Conservation (phyloP, 2,113 vertebrate species). For the rat (Rattus norvegicus) region DNA sequence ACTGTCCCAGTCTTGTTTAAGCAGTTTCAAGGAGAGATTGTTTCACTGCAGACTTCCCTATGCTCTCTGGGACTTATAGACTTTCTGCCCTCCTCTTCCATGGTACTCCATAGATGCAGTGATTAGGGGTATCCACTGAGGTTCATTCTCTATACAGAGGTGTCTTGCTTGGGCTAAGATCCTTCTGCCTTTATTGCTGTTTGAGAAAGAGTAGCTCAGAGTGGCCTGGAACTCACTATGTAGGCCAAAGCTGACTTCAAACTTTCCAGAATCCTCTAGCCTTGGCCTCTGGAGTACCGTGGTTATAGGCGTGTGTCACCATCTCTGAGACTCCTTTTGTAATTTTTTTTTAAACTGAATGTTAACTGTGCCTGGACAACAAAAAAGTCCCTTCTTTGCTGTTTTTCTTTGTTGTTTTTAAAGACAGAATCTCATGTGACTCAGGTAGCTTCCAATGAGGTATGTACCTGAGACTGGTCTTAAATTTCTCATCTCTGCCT, state of each 20-base stretch:
- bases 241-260: not conserved
- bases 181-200: not conserved
- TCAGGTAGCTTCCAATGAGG: not conserved
- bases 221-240: not conserved
- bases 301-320: not conserved
- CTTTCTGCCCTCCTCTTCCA: not conserved
- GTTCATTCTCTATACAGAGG: not conserved
- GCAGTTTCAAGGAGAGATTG: not conserved
- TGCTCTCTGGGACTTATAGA: not conserved
- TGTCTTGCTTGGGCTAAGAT: not conserved
- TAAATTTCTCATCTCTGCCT: not conserved
- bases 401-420: not conserved
- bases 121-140: not conserved
- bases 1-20: not conserved
- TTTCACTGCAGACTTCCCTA: not conserved
- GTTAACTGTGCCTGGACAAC: not conserved
- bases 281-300: not conserved
- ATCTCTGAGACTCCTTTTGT: not conserved
- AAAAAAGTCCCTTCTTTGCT: not conserved
- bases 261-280: not conserved
- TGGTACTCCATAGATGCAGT: not conserved
- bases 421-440: not conserved
- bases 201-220: not conserved
- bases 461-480: not conserved
- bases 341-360: not conserved